Base-by-base conservation (phyloP, 1,140 invertebrate genomes). In the Drosophila lacteicornis region DNA sequence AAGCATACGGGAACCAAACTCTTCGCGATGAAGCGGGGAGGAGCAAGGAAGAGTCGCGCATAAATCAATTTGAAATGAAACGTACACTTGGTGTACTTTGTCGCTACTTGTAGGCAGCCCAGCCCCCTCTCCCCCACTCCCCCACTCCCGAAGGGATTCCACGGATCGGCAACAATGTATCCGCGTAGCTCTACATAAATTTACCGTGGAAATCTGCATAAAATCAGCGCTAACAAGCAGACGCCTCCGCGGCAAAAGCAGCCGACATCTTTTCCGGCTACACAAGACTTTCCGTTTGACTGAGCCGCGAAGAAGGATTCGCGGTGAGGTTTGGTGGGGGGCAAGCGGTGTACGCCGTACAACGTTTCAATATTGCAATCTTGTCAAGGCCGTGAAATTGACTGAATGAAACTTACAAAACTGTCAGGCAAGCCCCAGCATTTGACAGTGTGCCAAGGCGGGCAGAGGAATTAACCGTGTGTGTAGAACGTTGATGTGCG, bases 11-110 rank as follows among this genome's bases (percentile, higher is more conserved):
- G 55, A 58, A 53, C 27, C 49, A 45, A 40, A 51, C 57, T 63
- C 51, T 57, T 22, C 13, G 27, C 33, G 6, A 57, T 13, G 12
- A 46, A 17, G 13, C 15, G 30, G 17, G 15, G 42, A 15, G 27
- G 19, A 19, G n/a, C 33, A 12, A 13, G 46, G 40, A 43, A 73
- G 57, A 66, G 59, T 53, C 8, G 59, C 42, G 73, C 77, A 83
- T 88, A 87, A 87, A 87, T 87, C 85, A 87, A 90, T 81, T 84
- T 87, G 84, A 87, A 87, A 87, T 88, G 84, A 90, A 87, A 87
- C 81, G 81, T 80, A 88, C 68, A 90, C 84, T 88, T 69, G 55
- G 75, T 90, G 80, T 87, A 75, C 74, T 84, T 78, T 68, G 79
- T 82, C 79, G 70, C 70, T 73, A 73, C 69, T 71, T 73, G 69